Percentiles rank a stretch among this genome's conserved stretches.
phyloP scores from a whole-genome alignment of 2,797 vertebrate genomes.

The Hirundo rustica region DNA sequence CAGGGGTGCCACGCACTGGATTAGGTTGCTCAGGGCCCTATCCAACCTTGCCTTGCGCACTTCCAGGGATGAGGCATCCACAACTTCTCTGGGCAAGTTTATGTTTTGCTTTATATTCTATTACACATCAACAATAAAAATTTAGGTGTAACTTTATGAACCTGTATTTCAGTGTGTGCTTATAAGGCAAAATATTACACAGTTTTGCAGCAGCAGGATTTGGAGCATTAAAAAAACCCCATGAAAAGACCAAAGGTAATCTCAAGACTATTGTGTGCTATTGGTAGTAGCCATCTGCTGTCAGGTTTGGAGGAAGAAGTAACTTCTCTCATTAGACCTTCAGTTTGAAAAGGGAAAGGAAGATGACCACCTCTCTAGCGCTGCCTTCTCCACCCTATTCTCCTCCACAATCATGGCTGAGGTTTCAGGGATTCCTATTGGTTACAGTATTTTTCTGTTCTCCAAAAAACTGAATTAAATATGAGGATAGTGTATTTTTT shows the following conservation, averaged over 20 bases:
- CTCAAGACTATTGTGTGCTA: background rate
- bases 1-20: fast-evolving
- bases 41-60: background rate
- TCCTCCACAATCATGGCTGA: background rate
- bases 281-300: background rate
- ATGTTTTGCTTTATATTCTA: background rate
- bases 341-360: background rate
- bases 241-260: background rate
- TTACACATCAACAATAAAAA: background rate
- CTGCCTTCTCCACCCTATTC: background rate
- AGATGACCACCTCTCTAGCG: background rate
- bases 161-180: background rate
- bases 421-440: background rate
- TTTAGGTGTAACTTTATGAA: background rate
- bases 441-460: background rate
- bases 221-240: background rate
- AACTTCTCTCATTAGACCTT: background rate
- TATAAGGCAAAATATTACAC: background rate
- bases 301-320: background rate
- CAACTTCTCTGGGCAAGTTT: background rate
- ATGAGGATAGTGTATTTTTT: background rate
- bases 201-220: background rate
- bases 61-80: background rate
- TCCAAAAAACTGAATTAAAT: background rate
- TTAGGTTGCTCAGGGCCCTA: background rate